Conservation (phyloP, 2,888 invertebrate species). For the Limulus polyphemus region DNA sequence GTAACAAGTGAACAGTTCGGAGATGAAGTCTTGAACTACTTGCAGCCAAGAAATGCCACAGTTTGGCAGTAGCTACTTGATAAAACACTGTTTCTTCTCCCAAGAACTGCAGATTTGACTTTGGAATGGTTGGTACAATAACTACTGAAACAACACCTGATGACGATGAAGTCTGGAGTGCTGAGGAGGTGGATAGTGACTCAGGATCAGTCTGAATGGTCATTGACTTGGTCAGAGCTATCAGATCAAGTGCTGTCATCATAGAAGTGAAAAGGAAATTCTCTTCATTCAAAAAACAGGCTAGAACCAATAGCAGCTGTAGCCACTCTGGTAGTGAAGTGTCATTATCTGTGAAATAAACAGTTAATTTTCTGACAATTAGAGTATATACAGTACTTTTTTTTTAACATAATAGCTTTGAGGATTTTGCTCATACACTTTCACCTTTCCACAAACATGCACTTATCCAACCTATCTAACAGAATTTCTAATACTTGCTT, state of each 20-base stretch:
- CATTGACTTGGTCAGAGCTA: slow-evolving; percentile 39
- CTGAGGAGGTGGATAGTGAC: background rate
- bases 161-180: slow-evolving; percentile 2
- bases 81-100: slow-evolving; percentile 24
- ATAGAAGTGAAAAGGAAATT: slow-evolving; percentile 47
- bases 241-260: slow-evolving; percentile 57
- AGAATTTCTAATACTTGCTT: too few species aligned
- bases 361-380: slow-evolving; percentile 23
- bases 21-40: slow-evolving; percentile 46
- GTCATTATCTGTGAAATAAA: slow-evolving; percentile 29
- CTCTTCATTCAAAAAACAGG: slow-evolving; percentile 50
- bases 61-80: slow-evolving; percentile 50
- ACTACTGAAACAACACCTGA: slow-evolving; percentile 11
- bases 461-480: too few species aligned
- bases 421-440: too few species aligned
- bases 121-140: background rate
- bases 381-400: background rate
- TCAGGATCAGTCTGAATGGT: slow-evolving; percentile 14
- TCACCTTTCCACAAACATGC: too few species aligned
- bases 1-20: slow-evolving; percentile 54
- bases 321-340: slow-evolving; percentile 52
- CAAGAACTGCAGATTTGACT: background rate
- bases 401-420: too few species aligned
- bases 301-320: slow-evolving; percentile 52
- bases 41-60: slow-evolving; percentile 57